These are phyloP conservation scores for Oscheius sp. DNA, from an alignment of 2,888 invertebrate genomes.

Conservation along the genomic window DNA sequence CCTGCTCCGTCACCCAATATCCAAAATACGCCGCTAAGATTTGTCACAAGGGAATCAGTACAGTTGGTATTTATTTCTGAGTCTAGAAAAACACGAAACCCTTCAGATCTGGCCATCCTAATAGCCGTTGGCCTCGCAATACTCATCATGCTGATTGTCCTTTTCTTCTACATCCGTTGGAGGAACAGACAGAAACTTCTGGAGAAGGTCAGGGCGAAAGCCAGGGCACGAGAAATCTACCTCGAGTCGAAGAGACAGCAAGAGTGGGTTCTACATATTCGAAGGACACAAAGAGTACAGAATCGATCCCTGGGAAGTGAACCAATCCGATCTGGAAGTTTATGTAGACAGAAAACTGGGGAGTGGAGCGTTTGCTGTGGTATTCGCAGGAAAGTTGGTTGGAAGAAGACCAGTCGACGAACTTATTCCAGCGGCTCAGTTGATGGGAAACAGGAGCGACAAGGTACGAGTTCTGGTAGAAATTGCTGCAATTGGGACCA, in stretches of 20 bases:
- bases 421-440: constrained; percentile 7
- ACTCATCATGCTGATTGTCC: constrained; percentile 10
- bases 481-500: too few relatives aligned
- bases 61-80: neutral
- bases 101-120: constrained; percentile 9
- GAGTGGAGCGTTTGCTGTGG: constrained; percentile 64
- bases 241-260: neutral
- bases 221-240: neutral
- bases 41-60: constrained; percentile 11
- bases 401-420: constrained; percentile 34
- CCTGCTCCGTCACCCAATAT: neutral
- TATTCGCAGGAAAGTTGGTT: constrained; percentile 58
- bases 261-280: neutral
- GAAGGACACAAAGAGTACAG: neutral
- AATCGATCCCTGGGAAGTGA: constrained; percentile 52
- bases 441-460: constrained; percentile 13
- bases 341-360: constrained; percentile 57
- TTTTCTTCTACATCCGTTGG: constrained; percentile 11
- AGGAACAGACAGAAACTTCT: constrained; percentile 8
- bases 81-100: too few relatives aligned
- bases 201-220: neutral
- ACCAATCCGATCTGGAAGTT: constrained; percentile 50
- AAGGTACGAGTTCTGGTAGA: too few relatives aligned
- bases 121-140: constrained; percentile 16
- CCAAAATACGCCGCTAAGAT: neutral